Base-by-base conservation (phyloP, 2,888 invertebrate species). In the Caenorhabditis drosophilae region DNA sequence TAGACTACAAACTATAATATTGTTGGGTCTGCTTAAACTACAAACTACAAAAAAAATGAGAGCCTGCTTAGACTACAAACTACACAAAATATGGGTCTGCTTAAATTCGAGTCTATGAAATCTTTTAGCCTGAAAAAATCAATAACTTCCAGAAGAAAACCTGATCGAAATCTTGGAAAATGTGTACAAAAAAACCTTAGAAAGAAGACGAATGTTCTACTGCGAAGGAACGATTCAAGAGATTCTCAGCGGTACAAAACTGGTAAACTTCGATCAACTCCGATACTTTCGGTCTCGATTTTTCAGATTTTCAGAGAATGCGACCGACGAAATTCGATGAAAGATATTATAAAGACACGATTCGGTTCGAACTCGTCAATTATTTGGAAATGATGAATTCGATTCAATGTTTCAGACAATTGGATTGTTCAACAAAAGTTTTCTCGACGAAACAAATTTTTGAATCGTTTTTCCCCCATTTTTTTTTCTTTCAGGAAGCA, bases 151-250 rank as follows among this genome's bases (percentile, higher is more conserved):
- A 58, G 15, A 55, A 60, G 49, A 54, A 53, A 40, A 25, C 54
- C 49, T 64, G 47, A 60, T 73, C 31, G 73, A 70, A 46, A 42
- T 38, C 1, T 56, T 70, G 16, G 44, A 48, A 6, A 42, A 34
- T 2, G 50, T 62, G n/a, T 73, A 73, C 42, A 26, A 62, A 26
- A 61, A 36, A 36, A 66, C 78, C 7, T 36, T 64, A 2, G 75
- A 77, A 23, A 54, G 79, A 9, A 63, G 79, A 45, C 60, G 78
- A 25, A 64, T 79, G 46, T 67, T 77, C 55, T 75, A 73, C 50
- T 75, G 77, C 40, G 69, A 75, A 9, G 63, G 68, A 18, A 59
- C 68, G 1, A 47, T 79, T 15, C 35, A 67, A 4, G 76, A 77
- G 45, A 73, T 79, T 34, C 44, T 79, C 23, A 70, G 64, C 22